Evolutionary conservation across 2,113 vertebrate genomes (phyloP).

Genomic region (Athene noctua): DNA sequence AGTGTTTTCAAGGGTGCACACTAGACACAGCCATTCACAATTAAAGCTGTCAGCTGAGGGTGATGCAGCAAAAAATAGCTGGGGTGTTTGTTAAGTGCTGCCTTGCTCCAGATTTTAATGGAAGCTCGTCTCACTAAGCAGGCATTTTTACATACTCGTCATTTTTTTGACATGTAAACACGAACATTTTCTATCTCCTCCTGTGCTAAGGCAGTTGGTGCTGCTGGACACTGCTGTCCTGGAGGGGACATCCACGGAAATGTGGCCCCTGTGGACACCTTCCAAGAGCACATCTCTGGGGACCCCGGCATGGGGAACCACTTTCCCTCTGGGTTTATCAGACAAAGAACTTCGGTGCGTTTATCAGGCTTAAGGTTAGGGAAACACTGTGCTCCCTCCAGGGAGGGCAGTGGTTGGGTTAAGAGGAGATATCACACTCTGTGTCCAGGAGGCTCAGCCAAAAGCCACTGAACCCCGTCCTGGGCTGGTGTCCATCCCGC

Average conservation of each 20-base stretch:
- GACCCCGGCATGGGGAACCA: fast-evolving
- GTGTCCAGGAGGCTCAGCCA: neutral
- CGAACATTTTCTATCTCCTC: neutral
- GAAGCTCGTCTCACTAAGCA: neutral
- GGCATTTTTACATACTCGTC: neutral
- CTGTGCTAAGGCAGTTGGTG: neutral
- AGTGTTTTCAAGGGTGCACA: neutral
- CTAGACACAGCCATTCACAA: neutral
- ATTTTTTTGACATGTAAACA: neutral
- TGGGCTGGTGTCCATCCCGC: neutral
- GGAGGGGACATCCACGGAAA: neutral
- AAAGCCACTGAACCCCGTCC: neutral
- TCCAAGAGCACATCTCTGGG: neutral
- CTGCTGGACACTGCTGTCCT: neutral
- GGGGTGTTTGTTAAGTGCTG: neutral
- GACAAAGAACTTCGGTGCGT: neutral
- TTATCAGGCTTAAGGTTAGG: neutral
- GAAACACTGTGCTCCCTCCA: neutral
- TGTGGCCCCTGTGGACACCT: fast-evolving
- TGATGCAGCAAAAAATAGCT: neutral
- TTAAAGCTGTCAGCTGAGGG: neutral
- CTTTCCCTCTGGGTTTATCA: neutral
- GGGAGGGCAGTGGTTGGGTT: neutral
- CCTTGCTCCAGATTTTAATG: neutral
- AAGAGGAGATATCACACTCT: neutral